Base-by-base conservation (phyloP, 2,113 vertebrate species). In the Aptenodytes patagonicus region DNA sequence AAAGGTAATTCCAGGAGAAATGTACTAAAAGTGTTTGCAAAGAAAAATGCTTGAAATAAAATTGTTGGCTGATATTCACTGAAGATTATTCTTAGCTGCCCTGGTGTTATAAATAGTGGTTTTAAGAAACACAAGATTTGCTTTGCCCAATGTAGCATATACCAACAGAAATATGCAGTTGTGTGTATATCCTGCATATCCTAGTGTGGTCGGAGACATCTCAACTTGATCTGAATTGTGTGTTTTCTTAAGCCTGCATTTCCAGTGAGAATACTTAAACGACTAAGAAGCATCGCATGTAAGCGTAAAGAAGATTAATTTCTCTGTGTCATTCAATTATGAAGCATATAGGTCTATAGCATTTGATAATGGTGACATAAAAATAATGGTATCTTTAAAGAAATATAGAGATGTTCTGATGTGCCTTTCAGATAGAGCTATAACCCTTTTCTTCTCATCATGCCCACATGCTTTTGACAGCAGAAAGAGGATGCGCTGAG, bases 141-240 rank as follows among this genome's bases (percentile, higher is more conserved):
- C 54, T 89, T 89, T 83, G 25, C 72, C 42, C n/a, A 4, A 0
- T 29, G 28, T 72, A 57, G 31, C 10, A 22, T 51, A 14, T 69
- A 57, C 34, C 14, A 89, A 26, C 54, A 72, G 34, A 90, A 92
- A 26, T 36, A 32, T 0, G 7, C 29, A 61, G 12, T 44, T 90
- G 49, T 44, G 36, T 47, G 11, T n/a, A 18, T 51, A 54, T 44
- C 32, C 46, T 77, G n/a, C 16, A 13, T 28, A 24, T 52, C n/a
- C 22, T 60, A 6, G 17, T 24, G 8, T 69, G 34, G 18, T 58
- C 0, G 0, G 66, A 82, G 34, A 21, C 13, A n/a, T 1, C 28
- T 83, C 49, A 58, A 36, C n/a, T 40, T 70, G 17, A 51, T 64
- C 51, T 72, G 21, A 82, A 51, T 78, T 2, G 0, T 58, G 26